These are phyloP conservation scores for Dendrocincla tyrannina DNA, from an alignment of 2,797 vertebrate species.

Conservation along the genomic window DNA sequence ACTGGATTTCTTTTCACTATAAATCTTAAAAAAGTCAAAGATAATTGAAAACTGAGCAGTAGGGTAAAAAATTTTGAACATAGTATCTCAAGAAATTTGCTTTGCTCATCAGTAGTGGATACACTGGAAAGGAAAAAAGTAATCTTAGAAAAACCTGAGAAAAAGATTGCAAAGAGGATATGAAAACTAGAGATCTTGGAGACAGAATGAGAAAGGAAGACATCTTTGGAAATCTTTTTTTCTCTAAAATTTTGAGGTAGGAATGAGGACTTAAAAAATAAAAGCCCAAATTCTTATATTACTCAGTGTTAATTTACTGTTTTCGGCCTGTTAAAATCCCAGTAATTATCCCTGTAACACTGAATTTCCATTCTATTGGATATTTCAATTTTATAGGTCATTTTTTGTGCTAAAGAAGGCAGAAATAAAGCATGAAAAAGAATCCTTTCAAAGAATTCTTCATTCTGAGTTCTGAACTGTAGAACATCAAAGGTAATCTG, in stretches of 20 bases:
- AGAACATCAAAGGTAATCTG: background rate
- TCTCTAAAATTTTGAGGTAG: background rate
- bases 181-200: background rate
- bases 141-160: background rate
- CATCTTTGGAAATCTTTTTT: background rate
- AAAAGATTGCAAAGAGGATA: background rate
- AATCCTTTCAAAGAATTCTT: background rate
- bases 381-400: background rate
- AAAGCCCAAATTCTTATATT: background rate
- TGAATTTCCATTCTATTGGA: background rate
- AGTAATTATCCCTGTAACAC: background rate
- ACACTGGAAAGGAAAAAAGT: background rate
- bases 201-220: background rate
- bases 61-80: background rate
- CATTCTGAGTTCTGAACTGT: background rate
- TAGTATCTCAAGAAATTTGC: background rate
- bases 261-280: background rate
- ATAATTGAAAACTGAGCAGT: background rate
- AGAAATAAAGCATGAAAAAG: background rate
- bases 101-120: background rate
- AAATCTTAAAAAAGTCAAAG: background rate
- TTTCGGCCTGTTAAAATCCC: background rate
- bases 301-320: background rate
- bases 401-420: background rate
- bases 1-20: background rate